phyloP scores from a whole-genome alignment of 2,797 vertebrate species.

The Neoniphon sammara region DNA sequence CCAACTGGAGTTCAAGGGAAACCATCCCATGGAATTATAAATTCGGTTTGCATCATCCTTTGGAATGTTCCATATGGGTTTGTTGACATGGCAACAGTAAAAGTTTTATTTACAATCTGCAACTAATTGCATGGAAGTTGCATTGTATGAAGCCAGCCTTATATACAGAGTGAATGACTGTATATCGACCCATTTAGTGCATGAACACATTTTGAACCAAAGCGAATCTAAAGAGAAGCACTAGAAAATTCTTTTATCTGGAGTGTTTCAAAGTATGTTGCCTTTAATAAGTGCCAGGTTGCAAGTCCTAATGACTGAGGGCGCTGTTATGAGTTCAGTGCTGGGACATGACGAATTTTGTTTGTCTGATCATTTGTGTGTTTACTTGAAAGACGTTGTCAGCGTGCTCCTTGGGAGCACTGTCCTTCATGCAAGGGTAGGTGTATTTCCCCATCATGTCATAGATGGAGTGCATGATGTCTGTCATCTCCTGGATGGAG shows the following conservation, averaged over 20 bases:
- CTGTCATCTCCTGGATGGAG: conserved; percentile 92
- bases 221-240: not conserved
- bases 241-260: not conserved
- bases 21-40: too few relatives aligned
- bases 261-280: too few relatives aligned
- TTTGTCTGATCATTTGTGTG: not conserved
- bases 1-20: too few relatives aligned
- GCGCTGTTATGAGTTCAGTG: not conserved
- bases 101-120: too few relatives aligned
- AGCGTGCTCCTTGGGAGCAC: conserved; percentile 91
- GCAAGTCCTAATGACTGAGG: not conserved
- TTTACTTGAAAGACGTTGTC: conserved; percentile 96
- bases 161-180: too few relatives aligned
- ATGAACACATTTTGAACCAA: too few relatives aligned
- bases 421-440: conserved; percentile 89
- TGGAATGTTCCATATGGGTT: too few relatives aligned
- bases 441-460: conserved; percentile 99
- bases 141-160: too few relatives aligned
- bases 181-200: too few relatives aligned
- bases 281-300: not conserved
- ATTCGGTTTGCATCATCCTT: too few relatives aligned
- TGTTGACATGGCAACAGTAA: too few relatives aligned
- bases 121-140: too few relatives aligned
- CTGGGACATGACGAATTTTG: not conserved
- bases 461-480: conserved; percentile 98